phyloP scores from a whole-genome alignment of 2,797 vertebrate genomes.

The Mycteria americana region DNA sequence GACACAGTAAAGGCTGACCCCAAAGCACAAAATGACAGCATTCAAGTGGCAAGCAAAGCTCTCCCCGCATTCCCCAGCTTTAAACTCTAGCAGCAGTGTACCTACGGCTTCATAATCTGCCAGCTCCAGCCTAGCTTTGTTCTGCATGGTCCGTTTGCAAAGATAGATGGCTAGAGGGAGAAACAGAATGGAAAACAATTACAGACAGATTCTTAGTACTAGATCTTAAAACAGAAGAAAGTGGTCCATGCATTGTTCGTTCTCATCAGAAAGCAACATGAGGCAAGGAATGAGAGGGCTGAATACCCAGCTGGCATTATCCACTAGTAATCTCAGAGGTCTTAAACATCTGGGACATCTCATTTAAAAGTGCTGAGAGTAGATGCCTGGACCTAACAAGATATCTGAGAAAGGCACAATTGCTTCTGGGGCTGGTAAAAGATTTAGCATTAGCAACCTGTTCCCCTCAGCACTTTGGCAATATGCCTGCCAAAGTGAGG shows the following conservation, averaged over 20 bases:
- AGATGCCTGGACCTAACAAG: constrained; percentile 5
- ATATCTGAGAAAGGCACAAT: neutral
- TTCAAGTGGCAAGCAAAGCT: neutral
- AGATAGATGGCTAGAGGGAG: constrained; percentile 89
- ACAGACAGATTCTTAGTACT: neutral
- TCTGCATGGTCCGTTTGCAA: constrained; percentile 98
- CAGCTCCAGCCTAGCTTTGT: constrained; percentile 93
- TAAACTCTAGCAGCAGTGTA: constrained; percentile 70
- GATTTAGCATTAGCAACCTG: neutral
- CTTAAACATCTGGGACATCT: neutral
- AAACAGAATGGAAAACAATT: constrained; percentile 47
- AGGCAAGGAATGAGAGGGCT: neutral
- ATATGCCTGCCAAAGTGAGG: neutral
- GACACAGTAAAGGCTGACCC: neutral
- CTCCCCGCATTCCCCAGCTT: neutral
- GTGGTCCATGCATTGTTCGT: neutral
- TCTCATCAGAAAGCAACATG: neutral
- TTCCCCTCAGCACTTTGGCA: neutral
- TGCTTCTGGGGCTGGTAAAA: neutral
- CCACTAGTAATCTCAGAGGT: neutral
- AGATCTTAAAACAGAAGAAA: neutral
- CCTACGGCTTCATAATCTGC: constrained; percentile 97
- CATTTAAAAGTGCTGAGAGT: neutral
- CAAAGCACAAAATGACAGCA: neutral
- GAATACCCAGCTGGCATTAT: neutral